phyloP scores from a whole-genome alignment of 2,797 vertebrate genomes.

The Sebastolobus alascanus region DNA sequence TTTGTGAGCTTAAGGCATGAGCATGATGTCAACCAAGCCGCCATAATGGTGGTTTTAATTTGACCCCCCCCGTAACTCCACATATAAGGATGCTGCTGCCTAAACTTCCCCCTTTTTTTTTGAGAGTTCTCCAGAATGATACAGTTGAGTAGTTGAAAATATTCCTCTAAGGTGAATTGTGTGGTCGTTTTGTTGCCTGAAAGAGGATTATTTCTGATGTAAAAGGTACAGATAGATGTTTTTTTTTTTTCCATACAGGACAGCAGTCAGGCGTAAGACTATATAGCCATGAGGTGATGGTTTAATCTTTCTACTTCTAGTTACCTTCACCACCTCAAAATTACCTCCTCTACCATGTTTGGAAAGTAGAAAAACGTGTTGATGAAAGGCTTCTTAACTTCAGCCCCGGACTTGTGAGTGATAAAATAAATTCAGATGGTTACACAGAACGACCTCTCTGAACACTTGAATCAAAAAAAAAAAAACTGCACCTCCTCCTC shows the following conservation, averaged over 20 bases:
- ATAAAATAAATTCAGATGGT: constrained; percentile 8
- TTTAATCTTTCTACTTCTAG: constrained; percentile 8
- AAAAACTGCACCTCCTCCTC: constrained; percentile 28
- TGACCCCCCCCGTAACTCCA: constrained; percentile 8
- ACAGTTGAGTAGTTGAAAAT: constrained; percentile 5
- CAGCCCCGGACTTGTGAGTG: neutral
- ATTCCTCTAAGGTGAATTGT: constrained; percentile 1
- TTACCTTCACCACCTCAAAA: constrained; percentile 35
- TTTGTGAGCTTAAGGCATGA: constrained; percentile 62
- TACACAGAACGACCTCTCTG: constrained; percentile 51
- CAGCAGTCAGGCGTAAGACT: neutral
- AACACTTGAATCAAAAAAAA: constrained; percentile 51
- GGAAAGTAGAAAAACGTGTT: constrained; percentile 17
- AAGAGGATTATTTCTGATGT: neutral
- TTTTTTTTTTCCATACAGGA: constrained; percentile 3
- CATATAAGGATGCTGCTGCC: constrained; percentile 46
- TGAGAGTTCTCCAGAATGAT: constrained; percentile 8
- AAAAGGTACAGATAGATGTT: neutral
- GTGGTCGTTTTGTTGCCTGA: constrained; percentile 18
- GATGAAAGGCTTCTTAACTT: constrained; percentile 13
- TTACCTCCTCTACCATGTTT: constrained; percentile 36
- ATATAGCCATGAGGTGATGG: neutral
- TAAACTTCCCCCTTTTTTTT: constrained; percentile 20
- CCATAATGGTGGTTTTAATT: constrained; percentile 33
- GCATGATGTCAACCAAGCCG: constrained; percentile 54